These are phyloP conservation scores for Stratiomys singularior DNA, from an alignment of 2,888 invertebrate genomes.

Conservation along the genomic window DNA sequence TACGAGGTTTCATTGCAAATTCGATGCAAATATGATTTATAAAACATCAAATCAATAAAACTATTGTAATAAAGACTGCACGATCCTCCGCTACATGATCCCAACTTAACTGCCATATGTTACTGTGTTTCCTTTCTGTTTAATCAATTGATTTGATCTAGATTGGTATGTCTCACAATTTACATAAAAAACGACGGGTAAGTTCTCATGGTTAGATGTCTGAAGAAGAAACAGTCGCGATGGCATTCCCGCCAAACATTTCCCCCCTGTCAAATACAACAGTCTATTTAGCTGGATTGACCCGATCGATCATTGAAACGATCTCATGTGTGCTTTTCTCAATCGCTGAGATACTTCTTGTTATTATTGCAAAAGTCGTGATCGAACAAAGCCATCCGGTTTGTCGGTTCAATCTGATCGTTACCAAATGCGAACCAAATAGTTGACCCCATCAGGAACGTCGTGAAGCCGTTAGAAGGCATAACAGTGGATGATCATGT, in stretches of 20 bases:
- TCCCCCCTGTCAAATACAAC: slow-evolving; percentile 40
- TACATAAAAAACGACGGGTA: background rate
- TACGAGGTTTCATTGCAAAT: no score
- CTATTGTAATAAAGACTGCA: no score
- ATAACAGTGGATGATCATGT: slow-evolving; percentile 41
- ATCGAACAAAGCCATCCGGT: slow-evolving; percentile 32
- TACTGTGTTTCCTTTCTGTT: background rate
- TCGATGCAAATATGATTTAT: no score
- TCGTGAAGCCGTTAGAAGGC: slow-evolving; percentile 16
- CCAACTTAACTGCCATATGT: background rate
- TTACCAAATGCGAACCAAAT: slow-evolving; percentile 42
- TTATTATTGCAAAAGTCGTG: slow-evolving; percentile 35
- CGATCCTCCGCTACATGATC: no score
- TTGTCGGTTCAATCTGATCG: slow-evolving; percentile 6
- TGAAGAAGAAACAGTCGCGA: background rate
- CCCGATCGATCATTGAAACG: slow-evolving; percentile 27
- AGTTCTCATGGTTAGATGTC: background rate
- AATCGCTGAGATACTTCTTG: background rate
- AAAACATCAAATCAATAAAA: no score
- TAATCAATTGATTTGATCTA: slow-evolving; percentile 7
- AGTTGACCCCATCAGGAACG: slow-evolving; percentile 41
- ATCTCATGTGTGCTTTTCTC: slow-evolving; percentile 37
- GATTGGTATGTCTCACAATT: background rate
- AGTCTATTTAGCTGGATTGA: slow-evolving; percentile 37
- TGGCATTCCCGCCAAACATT: slow-evolving; percentile 33